These are phyloP conservation scores for Oryzias woworae DNA, from an alignment of 2,113 vertebrate genomes.

Conservation along the genomic window DNA sequence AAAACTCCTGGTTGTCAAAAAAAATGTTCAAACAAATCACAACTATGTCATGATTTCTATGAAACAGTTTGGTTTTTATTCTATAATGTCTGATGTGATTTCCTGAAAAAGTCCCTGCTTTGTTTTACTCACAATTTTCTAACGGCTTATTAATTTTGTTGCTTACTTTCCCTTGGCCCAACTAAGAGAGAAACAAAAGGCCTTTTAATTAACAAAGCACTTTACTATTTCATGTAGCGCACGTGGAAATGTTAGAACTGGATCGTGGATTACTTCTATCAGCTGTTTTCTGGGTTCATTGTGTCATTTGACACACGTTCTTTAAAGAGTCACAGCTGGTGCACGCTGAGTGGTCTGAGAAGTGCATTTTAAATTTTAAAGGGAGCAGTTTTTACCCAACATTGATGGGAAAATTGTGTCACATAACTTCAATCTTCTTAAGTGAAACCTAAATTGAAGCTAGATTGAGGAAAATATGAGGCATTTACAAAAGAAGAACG, in stretches of 20 bases:
- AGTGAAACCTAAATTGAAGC: not conserved
- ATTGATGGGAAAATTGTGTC: not conserved
- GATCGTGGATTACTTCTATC: no score
- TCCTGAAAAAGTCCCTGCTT: no score
- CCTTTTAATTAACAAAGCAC: not conserved
- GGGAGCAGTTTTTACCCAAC: not conserved
- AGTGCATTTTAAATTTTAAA: constrained; percentile 5
- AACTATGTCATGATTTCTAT: no score
- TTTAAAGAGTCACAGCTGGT: not conserved
- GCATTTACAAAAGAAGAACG: not conserved
- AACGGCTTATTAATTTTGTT: no score
- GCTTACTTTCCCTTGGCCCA: not conserved
- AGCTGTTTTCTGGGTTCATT: no score
- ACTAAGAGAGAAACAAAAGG: not conserved
- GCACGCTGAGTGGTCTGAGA: not conserved
- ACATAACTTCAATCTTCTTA: not conserved
- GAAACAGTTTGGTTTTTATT: no score
- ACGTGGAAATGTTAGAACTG: no score
- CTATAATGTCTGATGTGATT: no score
- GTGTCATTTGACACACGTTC: no score
- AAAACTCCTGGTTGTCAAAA: no score
- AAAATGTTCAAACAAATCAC: no score
- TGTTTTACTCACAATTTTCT: no score
- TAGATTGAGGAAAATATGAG: not conserved
- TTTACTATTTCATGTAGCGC: not conserved